Base-by-base conservation (phyloP, 2,797 vertebrate species). In the Clarias platycephalus region DNA sequence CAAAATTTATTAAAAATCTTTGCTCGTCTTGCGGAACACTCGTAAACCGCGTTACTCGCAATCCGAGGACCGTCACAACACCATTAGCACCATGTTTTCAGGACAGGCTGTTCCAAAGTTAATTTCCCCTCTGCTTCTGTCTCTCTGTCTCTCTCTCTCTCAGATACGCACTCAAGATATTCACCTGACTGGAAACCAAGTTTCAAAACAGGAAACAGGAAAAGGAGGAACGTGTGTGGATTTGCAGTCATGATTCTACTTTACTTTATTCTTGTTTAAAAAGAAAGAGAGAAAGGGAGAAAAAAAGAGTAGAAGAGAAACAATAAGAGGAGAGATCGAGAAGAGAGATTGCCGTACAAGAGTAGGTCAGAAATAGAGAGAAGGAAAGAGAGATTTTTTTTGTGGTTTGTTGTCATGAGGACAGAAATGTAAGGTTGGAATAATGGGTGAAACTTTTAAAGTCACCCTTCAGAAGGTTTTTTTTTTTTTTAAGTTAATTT, bases 131-230 rank as follows among this genome's bases (percentile, higher is more conserved):
- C 4, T 28, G 28, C 12, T 20, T 18, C 16, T 6, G n/a, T 28
- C 63, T 28, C 63, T 13, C 63, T 4, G 2, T 10, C 68, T 0
- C 37, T 2, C 68, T 1, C 68, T 12, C 26, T 22, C 40, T 22
- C 49, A 4, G 26, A 10, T 49, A 20, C 74, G 26, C n/a, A 67
- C 53, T 34, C 31, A 15, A 9, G 66, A 81, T 71, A 37, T 81
- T 81, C 49, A 55, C 72, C 75, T 83, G 82, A 81, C 81, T 80
- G 78, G 80, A 82, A 82, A 72, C 66, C 12, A 1, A 44, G 67
- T 57, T 58, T 26, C 62, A 85, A 85, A 88, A 88, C 87, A 88
- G 87, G 85, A 88, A 86, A 86, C 84, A 57, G 82, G 75, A 71
- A 84, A 49, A 66, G 71, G 55, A 83, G 85, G 81, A 88, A 81